Conservation (phyloP, 2,113 vertebrate species). For the Sturnus vulgaris region DNA sequence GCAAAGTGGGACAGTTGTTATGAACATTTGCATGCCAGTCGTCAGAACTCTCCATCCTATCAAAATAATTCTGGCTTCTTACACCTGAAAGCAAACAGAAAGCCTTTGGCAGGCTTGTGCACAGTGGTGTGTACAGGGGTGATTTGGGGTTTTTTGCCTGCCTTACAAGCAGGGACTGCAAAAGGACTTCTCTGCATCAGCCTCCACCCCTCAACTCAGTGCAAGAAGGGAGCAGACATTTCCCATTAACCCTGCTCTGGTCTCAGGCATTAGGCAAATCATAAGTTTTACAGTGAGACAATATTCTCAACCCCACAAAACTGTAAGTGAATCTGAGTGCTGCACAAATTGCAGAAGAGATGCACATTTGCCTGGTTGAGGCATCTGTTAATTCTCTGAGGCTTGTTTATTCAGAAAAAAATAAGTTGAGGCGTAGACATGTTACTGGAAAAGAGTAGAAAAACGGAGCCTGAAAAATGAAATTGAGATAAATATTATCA, state of each 20-base stretch:
- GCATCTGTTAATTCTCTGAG: background rate
- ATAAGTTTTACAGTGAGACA: background rate
- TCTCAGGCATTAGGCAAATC: background rate
- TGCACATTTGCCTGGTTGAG: background rate
- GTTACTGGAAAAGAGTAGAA: background rate
- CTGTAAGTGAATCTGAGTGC: background rate
- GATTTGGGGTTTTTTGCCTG: background rate
- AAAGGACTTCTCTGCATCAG: background rate
- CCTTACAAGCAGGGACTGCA: constrained; percentile 34
- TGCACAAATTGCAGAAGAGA: background rate
- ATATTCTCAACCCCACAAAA: background rate
- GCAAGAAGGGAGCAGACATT: background rate
- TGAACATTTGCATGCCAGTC: constrained; percentile 63
- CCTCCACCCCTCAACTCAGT: background rate
- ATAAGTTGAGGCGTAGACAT: background rate
- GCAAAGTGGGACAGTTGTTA: constrained; percentile 55
- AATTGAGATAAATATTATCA: background rate
- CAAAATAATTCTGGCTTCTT: constrained; percentile 43
- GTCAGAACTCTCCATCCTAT: constrained; percentile 25
- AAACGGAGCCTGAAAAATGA: background rate
- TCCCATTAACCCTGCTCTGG: background rate
- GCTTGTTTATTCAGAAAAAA: background rate
- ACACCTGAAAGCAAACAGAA: constrained; percentile 37
- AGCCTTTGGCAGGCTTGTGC: constrained; percentile 25
- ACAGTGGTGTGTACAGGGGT: background rate